Percentiles rank a stretch among this genome's conserved stretches.
These are phyloP conservation scores for Lacanobia wlatinum DNA, from an alignment of 2,888 invertebrate genomes.

Conservation along the genomic window DNA sequence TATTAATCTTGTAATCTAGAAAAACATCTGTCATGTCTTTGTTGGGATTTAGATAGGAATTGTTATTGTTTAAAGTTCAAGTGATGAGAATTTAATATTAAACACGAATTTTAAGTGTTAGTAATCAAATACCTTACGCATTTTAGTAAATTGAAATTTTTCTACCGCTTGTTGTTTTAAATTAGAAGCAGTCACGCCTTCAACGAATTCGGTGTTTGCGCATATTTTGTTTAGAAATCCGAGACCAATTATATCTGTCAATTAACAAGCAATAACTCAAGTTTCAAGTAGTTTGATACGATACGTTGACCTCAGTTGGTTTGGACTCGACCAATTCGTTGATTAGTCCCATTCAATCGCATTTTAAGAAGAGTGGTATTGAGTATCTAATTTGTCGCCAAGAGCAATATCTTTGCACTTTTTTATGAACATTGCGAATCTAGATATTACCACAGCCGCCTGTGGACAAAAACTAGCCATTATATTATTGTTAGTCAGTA, in stretches of 20 bases:
- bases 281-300: slow-evolving; percentile 54
- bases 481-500: slow-evolving; percentile 71
- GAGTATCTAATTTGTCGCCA: slow-evolving; percentile 50
- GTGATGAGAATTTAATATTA: slow-evolving; percentile 40
- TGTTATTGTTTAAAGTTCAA: slow-evolving; percentile 47
- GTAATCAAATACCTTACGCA: slow-evolving; percentile 33
- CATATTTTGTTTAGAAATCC: slow-evolving; percentile 62
- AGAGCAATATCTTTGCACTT: slow-evolving; percentile 51
- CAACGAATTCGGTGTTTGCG: slow-evolving; percentile 47
- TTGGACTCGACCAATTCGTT: slow-evolving; percentile 37
- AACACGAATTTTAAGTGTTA: slow-evolving; percentile 22
- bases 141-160: slow-evolving; percentile 33
- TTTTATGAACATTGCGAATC: slow-evolving; percentile 63
- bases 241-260: slow-evolving; percentile 63
- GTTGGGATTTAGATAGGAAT: slow-evolving; percentile 51
- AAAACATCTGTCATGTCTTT: slow-evolving; percentile 55
- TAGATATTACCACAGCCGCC: slow-evolving; percentile 65
- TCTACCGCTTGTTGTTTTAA: slow-evolving; percentile 30
- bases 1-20: slow-evolving; percentile 59
- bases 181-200: slow-evolving; percentile 53
- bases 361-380: slow-evolving; percentile 39
- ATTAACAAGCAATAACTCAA: slow-evolving; percentile 56
- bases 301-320: slow-evolving; percentile 55
- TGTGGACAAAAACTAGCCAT: slow-evolving; percentile 69
- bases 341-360: slow-evolving; percentile 54